phyloP scores from a whole-genome alignment of 2,113 vertebrate genomes.

The Corapipo altera region DNA sequence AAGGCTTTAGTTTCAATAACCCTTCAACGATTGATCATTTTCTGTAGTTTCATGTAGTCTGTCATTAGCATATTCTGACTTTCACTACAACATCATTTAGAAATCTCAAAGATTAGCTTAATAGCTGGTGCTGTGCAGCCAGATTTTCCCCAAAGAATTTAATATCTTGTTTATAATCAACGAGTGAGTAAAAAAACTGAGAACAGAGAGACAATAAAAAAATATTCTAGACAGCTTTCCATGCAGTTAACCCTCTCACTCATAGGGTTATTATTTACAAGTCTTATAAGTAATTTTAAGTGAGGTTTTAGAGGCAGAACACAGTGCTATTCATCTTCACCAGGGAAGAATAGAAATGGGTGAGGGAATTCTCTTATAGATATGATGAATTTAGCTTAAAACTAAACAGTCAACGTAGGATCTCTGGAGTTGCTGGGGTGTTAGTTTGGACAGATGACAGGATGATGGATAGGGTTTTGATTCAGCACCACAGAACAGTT shows the following conservation, averaged over 20 bases:
- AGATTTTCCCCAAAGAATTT: background rate
- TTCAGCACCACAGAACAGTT: background rate
- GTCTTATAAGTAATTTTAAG: background rate
- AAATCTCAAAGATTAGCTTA: background rate
- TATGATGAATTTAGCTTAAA: background rate
- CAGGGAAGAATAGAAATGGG: background rate
- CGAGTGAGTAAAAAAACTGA: background rate
- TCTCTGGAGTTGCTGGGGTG: background rate
- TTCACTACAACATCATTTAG: background rate
- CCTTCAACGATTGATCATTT: background rate
- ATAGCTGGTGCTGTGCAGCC: background rate
- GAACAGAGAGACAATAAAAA: background rate
- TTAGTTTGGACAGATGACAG: background rate
- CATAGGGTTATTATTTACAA: background rate
- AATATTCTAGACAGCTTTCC: background rate
- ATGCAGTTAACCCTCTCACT: background rate
- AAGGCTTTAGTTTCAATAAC: background rate
- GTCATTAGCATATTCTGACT: background rate
- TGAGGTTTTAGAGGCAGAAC: background rate
- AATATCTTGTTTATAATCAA: background rate
- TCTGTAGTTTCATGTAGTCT: background rate
- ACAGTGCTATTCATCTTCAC: background rate
- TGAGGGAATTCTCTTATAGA: background rate
- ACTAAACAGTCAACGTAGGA: background rate
- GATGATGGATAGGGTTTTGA: background rate